A percentile compares a stretch with the other conserved stretches of the same genome.
Conservation (phyloP, 2,888 invertebrate genomes). For the Dione vanillae region DNA sequence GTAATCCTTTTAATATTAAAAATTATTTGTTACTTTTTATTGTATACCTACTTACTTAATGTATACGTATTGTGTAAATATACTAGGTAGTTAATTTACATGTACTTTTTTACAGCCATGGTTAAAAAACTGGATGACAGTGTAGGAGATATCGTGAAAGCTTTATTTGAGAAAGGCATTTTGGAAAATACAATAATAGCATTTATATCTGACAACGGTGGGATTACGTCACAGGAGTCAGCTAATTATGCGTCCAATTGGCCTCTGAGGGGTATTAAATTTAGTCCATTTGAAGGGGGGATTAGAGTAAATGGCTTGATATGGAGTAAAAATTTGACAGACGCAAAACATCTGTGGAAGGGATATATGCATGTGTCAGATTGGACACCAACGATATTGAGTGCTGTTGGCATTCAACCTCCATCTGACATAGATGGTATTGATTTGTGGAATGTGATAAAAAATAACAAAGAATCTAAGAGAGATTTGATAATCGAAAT, state of each 20-base stretch:
- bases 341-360: conserved; percentile 73
- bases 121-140: conserved; percentile 93
- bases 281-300: conserved; percentile 93
- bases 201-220: conserved; percentile 95
- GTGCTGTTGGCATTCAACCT: conserved; percentile 60
- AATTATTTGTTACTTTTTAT: too few species aligned
- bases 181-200: conserved; percentile 92
- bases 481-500: conserved; percentile 68
- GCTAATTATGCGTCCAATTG: conserved; percentile 91
- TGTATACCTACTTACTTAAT: too few species aligned
- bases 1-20: conserved; percentile 66
- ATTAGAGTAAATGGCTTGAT: conserved; percentile 89
- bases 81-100: neutral
- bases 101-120: conserved; percentile 86
- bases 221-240: conserved; percentile 88
- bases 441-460: conserved; percentile 69
- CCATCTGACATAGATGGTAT: conserved; percentile 67
- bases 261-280: conserved; percentile 91
- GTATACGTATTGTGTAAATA: neutral
- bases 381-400: conserved; percentile 90
- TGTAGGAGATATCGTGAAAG: conserved; percentile 89
- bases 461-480: conserved; percentile 56
- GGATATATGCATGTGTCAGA: conserved; percentile 90
- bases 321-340: conserved; percentile 81
- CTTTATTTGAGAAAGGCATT: conserved; percentile 87